Conservation (phyloP, 2,888 invertebrate species). For the Lucinisca nassula region DNA sequence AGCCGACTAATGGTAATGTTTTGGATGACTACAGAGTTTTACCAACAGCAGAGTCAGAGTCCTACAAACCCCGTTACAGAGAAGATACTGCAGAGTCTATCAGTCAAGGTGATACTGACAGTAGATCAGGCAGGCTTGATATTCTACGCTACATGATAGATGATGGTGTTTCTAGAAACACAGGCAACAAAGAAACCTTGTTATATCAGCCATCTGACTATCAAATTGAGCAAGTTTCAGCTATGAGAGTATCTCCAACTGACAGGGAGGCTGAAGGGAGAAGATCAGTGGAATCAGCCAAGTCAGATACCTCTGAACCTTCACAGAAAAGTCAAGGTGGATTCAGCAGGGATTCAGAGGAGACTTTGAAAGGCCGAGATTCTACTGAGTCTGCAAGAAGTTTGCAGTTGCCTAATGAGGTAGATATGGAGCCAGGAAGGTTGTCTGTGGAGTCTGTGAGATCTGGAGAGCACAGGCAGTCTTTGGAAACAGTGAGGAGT, state of each 20-base stretch:
- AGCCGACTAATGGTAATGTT: not conserved
- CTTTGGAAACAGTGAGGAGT: conserved; percentile 49
- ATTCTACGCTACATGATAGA: conserved; percentile 57
- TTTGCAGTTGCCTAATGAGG: not conserved
- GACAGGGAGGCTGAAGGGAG: conserved; percentile 13
- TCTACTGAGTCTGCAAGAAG: conserved; percentile 40
- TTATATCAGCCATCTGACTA: not conserved
- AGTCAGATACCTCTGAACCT: conserved; percentile 56
- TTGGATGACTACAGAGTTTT: conserved; percentile 3
- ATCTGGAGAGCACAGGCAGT: conserved; percentile 29
- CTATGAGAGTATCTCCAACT: not conserved
- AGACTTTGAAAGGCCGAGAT: conserved; percentile 43
- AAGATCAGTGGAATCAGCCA: not conserved
- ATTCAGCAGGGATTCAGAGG: conserved; percentile 35
- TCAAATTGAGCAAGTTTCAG: not conserved
- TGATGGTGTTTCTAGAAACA: not conserved
- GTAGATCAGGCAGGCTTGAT: conserved; percentile 37
- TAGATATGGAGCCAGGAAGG: not conserved
- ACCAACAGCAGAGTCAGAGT: not conserved
- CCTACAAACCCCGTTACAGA: conserved; percentile 3
- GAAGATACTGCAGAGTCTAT: not conserved
- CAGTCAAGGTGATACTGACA: not conserved
- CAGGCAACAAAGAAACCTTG: not conserved
- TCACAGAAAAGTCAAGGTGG: conserved; percentile 22
- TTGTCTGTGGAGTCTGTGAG: not conserved